Evolutionary conservation across 2,888 invertebrate species (phyloP).

Genomic region (Caenorhabditis becei): DNA sequence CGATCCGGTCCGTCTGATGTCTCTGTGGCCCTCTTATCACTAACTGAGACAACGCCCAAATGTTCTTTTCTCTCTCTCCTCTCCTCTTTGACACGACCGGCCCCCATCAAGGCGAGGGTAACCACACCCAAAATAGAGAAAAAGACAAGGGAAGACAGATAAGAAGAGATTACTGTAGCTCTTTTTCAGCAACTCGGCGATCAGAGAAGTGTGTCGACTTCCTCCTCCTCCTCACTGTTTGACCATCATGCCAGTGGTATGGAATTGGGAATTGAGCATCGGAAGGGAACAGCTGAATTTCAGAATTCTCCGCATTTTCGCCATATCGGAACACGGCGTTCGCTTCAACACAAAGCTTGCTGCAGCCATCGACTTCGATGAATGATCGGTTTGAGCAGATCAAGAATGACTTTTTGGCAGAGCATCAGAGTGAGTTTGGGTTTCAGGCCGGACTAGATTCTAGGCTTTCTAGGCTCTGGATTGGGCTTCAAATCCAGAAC

Average conservation of each 20-base stretch:
- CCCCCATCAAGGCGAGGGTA: constrained; percentile 25
- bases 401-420: constrained; percentile 58
- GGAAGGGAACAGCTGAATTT: not conserved
- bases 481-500: too few species aligned
- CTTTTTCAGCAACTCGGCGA: constrained; percentile 21
- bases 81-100: constrained; percentile 12
- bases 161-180: constrained; percentile 12
- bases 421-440: constrained; percentile 48
- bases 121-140: constrained; percentile 61
- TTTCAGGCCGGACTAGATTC: not conserved
- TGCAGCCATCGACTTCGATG: constrained; percentile 52
- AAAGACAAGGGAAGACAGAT: constrained; percentile 3
- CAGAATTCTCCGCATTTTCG: constrained; percentile 61
- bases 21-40: constrained; percentile 32
- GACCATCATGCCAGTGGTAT: constrained; percentile 26
- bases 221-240: constrained; percentile 37
- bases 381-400: constrained; percentile 62
- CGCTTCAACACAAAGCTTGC: constrained; percentile 65
- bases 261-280: not conserved
- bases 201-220: constrained; percentile 13
- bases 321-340: constrained; percentile 60
- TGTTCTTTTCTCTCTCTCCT: constrained; percentile 26
- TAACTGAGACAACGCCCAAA: constrained; percentile 46
- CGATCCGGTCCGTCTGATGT: constrained; percentile 31
- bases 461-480: too few species aligned